Conservation (phyloP, 2,113 vertebrate genomes). For the Ptilonorhynchus violaceus region DNA sequence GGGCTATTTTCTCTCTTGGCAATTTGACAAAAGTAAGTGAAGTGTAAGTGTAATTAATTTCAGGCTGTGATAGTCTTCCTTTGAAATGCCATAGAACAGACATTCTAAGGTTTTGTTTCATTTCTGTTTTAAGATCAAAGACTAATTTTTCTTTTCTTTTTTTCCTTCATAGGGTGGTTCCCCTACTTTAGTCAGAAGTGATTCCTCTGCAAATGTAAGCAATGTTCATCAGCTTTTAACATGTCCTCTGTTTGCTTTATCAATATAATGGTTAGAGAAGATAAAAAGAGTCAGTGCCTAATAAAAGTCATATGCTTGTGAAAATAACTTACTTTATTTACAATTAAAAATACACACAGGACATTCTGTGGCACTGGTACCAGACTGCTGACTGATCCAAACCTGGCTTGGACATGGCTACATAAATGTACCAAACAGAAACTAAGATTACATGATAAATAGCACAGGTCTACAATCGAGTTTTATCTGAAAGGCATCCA, state of each 20-base stretch:
- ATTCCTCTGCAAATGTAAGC: conserved; percentile 48
- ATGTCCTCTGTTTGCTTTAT: neutral
- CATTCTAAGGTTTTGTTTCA: neutral
- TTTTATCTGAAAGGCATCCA: neutral
- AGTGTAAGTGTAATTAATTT: neutral
- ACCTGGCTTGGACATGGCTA: neutral
- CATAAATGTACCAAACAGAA: neutral
- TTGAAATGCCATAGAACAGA: neutral
- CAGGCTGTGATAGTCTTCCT: neutral
- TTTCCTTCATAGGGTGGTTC: neutral
- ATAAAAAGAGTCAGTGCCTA: neutral
- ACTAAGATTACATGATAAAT: neutral
- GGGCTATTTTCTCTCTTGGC: neutral
- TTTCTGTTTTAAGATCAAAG: neutral
- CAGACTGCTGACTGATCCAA: neutral
- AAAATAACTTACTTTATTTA: neutral
- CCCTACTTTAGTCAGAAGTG: conserved; percentile 36
- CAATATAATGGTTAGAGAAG: neutral
- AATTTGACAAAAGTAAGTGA: neutral
- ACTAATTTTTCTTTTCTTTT: neutral
- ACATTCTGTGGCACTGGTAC: neutral
- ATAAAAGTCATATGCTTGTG: neutral
- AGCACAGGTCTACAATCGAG: neutral
- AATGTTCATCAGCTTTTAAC: neutral
- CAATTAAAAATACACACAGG: neutral